These are phyloP conservation scores for Micromesistius poutassou DNA, from an alignment of 2,797 vertebrate genomes.

Conservation along the genomic window DNA sequence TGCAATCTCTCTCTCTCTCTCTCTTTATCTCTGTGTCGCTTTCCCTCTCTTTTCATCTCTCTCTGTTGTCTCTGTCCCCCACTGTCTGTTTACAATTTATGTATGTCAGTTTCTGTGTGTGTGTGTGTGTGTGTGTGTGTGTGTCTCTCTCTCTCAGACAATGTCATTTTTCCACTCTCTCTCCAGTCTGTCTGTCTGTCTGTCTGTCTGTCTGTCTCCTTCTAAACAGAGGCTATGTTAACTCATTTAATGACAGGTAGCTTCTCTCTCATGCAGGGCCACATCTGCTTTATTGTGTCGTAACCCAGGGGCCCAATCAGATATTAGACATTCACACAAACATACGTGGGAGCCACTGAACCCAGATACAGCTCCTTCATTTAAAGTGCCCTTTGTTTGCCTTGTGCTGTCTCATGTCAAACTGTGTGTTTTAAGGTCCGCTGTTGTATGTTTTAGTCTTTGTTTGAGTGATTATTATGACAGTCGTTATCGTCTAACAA, in stretches of 20 bases:
- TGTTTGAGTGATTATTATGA: neutral
- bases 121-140: neutral
- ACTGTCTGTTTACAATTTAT: neutral
- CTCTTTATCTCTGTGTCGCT: neutral
- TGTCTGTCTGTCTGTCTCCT: neutral
- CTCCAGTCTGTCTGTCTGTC: neutral
- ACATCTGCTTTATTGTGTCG: neutral
- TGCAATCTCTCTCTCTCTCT: neutral
- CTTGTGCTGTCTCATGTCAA: too few relatives aligned
- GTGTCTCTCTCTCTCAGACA: neutral
- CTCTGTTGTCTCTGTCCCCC: neutral
- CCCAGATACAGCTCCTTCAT: too few relatives aligned
- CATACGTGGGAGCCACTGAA: too few relatives aligned
- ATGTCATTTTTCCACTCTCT: neutral
- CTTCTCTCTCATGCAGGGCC: neutral
- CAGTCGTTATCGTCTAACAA: too few relatives aligned
- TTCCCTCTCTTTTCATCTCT: neutral
- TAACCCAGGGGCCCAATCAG: too few relatives aligned
- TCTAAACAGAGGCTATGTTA: neutral
- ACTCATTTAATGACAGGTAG: neutral
- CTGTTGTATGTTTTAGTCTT: neutral
- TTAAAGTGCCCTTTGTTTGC: too few relatives aligned
- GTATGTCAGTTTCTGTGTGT: too few relatives aligned
- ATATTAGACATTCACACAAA: neutral
- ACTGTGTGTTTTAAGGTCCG: too few relatives aligned